These are phyloP conservation scores for Steinernema feltiae DNA, from an alignment of 1,140 invertebrate species.

Conservation along the genomic window DNA sequence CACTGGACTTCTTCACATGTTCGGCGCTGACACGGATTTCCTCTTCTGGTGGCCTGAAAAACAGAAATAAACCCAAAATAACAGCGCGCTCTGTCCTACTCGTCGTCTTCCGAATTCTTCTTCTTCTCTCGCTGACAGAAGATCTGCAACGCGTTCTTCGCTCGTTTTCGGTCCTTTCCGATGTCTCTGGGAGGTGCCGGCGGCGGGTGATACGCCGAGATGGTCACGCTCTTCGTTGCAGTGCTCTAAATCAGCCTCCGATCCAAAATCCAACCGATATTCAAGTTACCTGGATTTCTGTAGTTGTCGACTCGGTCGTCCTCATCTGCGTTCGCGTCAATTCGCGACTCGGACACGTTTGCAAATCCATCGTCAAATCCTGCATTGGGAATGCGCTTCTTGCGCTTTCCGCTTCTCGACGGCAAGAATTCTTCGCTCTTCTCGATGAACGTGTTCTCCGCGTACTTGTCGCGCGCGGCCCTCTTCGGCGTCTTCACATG, in stretches of 20 bases:
- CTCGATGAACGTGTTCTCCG: background rate
- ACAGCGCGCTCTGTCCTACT: too few species aligned
- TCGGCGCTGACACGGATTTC: too few species aligned
- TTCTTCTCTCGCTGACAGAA: background rate
- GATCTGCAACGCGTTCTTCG: background rate
- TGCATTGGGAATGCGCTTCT: background rate
- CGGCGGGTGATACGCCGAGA: background rate
- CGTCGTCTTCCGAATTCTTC: background rate
- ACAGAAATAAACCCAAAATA: too few species aligned
- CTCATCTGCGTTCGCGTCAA: background rate
- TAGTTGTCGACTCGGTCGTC: background rate
- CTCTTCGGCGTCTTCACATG: background rate
- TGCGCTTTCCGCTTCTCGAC: background rate
- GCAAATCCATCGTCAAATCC: background rate
- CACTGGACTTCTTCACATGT: too few species aligned
- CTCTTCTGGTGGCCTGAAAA: too few species aligned
- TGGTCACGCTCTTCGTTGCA: background rate
- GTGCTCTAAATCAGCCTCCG: background rate
- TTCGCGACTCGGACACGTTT: background rate
- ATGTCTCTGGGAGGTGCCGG: background rate
- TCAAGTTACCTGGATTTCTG: background rate
- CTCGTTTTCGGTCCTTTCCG: background rate
- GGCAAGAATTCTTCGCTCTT: background rate
- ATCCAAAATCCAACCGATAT: background rate
- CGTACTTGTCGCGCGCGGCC: too few species aligned